Base-by-base conservation (phyloP, 2,797 vertebrate species). In the Danio choprae region DNA sequence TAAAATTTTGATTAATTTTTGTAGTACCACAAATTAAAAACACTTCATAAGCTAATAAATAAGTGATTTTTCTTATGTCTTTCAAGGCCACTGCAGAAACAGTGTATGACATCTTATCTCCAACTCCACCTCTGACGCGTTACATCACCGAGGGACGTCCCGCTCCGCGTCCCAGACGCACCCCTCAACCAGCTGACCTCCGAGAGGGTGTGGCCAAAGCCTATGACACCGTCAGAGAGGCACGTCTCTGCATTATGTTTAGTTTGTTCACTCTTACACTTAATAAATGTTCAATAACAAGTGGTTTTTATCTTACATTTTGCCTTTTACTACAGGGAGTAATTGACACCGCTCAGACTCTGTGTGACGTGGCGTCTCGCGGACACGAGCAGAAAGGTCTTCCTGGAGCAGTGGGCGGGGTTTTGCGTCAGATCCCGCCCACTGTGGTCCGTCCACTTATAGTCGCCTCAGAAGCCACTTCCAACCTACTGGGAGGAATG, bases 321-420 rank as follows among this genome's bases (percentile, higher is more conserved):
- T 36, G 22, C 20, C 71, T 46, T 15, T 0, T 48, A 38, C 8
- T 7, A 9, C 85, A 97, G 96, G 96, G 96, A 38, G 92, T 97
- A 83, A 94, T 96, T 41, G 96, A 97, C 89, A 97, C 96, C 0
- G 96, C 96, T 64, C 96, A 97, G 90, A 96, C 95, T 44, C 92
- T 98, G 86, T 96, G 96, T 4, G 95, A 96, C 0, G 96, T 97
- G 80, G 96, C 96, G 0, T 93, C 96, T 1, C 94, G 96, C 0
- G 96, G 96, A 46, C 96, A 97, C 0, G 96, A 98, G 81, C 96
- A 98, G 89, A 97, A 97, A 84, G 96, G 96, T 72, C 89, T 98
- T 84, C 95, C 96, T 0, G 96, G 96, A 0, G 96, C 96, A 0
- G 96, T 98, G 60, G 96, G 96, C 0, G 96, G 96, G 0, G 96